A percentile compares a stretch with the other conserved stretches of the same genome.
These are phyloP conservation scores for Oscheius myriophilus DNA, from an alignment of 2,888 invertebrate genomes.

Conservation along the genomic window DNA sequence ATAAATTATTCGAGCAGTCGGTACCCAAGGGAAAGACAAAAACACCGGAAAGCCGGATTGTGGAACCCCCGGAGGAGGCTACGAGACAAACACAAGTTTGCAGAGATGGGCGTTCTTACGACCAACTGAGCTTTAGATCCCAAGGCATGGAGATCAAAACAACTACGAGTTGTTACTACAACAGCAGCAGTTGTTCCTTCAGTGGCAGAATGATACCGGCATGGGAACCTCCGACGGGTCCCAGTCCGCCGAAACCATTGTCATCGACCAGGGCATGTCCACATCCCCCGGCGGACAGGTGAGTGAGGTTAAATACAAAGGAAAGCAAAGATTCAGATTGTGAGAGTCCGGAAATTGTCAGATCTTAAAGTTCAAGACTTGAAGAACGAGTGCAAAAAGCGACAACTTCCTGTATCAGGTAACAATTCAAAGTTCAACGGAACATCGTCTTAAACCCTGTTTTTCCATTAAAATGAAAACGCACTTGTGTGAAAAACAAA, in stretches of 20 bases:
- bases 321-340: not conserved
- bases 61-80: not conserved
- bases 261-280: slow-evolving; percentile 45
- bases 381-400: slow-evolving; percentile 87
- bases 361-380: slow-evolving; percentile 82
- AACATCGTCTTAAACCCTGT: too few relatives aligned
- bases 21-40: slow-evolving; percentile 16
- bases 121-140: slow-evolving; percentile 9
- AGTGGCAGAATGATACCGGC: slow-evolving; percentile 80
- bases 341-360: slow-evolving; percentile 76
- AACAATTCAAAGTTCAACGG: too few relatives aligned
- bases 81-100: slow-evolving; percentile 12
- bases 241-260: slow-evolving; percentile 36
- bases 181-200: slow-evolving; percentile 91
- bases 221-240: slow-evolving; percentile 73
- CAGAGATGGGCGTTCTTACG: not conserved
- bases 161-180: slow-evolving; percentile 90
- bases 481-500: too few relatives aligned
- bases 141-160: slow-evolving; percentile 68
- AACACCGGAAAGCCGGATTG: slow-evolving; percentile 17
- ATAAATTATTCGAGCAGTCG: slow-evolving; percentile 18
- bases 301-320: not conserved
- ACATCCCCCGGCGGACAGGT: slow-evolving; percentile 20
- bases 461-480: too few relatives aligned
- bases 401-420: slow-evolving; percentile 93